A percentile compares a stretch with the other conserved stretches of the same genome.
Evolutionary conservation across 2,888 invertebrate species (phyloP).

Genomic region (Xylota segnis): DNA sequence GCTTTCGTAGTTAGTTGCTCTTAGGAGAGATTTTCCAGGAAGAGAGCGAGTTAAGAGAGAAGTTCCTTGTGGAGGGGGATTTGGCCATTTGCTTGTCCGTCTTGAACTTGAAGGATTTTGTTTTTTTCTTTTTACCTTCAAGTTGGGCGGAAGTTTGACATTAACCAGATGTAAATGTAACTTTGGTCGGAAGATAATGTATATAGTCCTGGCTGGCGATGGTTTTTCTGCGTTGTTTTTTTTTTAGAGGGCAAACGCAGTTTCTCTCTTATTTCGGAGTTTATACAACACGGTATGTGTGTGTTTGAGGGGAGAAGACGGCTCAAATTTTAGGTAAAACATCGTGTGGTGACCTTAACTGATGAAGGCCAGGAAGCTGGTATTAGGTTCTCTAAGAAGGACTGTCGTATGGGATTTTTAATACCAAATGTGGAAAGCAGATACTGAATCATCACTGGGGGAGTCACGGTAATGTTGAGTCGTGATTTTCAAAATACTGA

Average conservation of each 20-base stretch:
- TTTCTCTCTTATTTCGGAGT: not conserved
- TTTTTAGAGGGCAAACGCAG: not conserved
- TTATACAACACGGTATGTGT: no score
- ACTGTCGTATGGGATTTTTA: no score
- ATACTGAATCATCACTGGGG: no score
- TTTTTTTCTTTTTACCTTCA: not conserved
- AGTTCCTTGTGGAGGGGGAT: not conserved
- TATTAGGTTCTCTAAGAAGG: no score
- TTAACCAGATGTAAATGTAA: slow-evolving; percentile 4
- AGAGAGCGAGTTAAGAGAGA: slow-evolving; percentile 52
- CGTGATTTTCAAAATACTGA: no score
- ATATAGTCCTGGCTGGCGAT: not conserved
- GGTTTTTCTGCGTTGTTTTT: no score
- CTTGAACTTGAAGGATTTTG: slow-evolving; percentile 62
- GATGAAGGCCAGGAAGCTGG: no score
- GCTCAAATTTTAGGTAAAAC: not conserved
- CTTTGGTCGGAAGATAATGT: not conserved
- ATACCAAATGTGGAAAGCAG: no score
- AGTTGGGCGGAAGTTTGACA: slow-evolving; percentile 5
- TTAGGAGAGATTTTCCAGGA: slow-evolving; percentile 50
- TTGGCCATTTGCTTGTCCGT: slow-evolving; percentile 46
- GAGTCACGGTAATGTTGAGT: no score
- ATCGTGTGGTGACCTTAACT: no score
- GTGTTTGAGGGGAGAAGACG: not conserved
- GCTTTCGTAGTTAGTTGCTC: slow-evolving; percentile 39